Conservation (phyloP, 2,888 invertebrate genomes). For the Muschampia plurimacula region DNA sequence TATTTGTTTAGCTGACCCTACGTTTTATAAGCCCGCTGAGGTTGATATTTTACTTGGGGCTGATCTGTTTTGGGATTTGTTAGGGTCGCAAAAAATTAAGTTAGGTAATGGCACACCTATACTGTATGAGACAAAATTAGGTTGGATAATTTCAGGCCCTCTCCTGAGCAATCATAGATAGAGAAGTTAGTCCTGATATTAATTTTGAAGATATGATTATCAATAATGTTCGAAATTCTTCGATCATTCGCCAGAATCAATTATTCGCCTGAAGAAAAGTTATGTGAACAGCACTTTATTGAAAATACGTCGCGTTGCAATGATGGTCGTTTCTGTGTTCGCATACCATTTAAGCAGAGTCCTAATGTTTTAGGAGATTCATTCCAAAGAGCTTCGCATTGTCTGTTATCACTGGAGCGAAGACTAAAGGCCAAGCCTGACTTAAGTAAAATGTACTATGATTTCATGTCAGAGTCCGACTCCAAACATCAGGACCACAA, state of each 20-base stretch:
- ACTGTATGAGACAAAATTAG: slow-evolving; percentile 28
- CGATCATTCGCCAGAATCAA: neutral
- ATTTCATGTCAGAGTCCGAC: slow-evolving; percentile 35
- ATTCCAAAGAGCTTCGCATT: slow-evolving; percentile 33
- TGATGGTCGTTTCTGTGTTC: slow-evolving; percentile 16
- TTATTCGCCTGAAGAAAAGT: neutral
- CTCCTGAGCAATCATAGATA: no score
- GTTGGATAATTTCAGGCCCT: slow-evolving; percentile 36
- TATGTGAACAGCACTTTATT: no score
- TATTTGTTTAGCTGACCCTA: slow-evolving; percentile 36
- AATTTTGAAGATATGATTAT: slow-evolving; percentile 7
- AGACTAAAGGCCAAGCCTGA: slow-evolving; percentile 13
- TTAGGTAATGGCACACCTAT: slow-evolving; percentile 27
- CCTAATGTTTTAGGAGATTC: slow-evolving; percentile 38
- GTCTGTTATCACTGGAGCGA: slow-evolving; percentile 36
- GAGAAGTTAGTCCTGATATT: neutral
- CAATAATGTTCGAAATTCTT: neutral
- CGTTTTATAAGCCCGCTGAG: slow-evolving; percentile 28
- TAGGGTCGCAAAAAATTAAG: slow-evolving; percentile 25
- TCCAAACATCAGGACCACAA: neutral
- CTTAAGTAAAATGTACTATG: slow-evolving; percentile 32
- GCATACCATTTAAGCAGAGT: slow-evolving; percentile 19
- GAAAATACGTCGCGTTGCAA: neutral
- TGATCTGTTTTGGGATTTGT: slow-evolving; percentile 34
- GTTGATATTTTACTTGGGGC: slow-evolving; percentile 36